Base-by-base conservation (phyloP, 1,140 invertebrate species). In the Chironomus striatipennis region DNA sequence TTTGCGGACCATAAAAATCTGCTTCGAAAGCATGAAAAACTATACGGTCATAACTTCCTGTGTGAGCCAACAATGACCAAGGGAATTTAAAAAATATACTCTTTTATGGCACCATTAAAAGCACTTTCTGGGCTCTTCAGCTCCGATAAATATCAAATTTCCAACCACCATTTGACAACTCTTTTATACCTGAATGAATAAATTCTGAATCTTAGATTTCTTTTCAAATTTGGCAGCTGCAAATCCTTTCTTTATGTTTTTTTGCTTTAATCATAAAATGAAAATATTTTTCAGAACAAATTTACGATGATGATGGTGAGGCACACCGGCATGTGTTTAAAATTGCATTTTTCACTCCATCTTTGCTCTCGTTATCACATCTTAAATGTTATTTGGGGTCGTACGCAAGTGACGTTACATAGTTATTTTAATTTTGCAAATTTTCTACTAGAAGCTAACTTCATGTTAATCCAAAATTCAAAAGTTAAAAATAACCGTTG, bases 1-100 rank as follows among this genome's bases (percentile, higher is more conserved):
- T 34, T 34, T 34, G 24, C 24, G 24, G 47, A 57, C 47, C 12
- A 57, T 57, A 57, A 57, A 57, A 15, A n/a, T n/a, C 24, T 34
- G 12, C n/a, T 57, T 57, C 12, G 47, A 57, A 57, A 57, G 47
- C 47, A 57, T 57, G 47, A 57, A 57, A 34, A 57, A 57, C 47
- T 57, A 57, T n/a, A 57, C 47, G 47, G 47, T 57, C 47, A n/a
- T 57, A 57, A 57, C 12, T 57, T 57, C 47, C 47, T 57, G 47
- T 15, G 47, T n/a, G 24, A 34, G 24, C 24, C 24, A 34, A 34
- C 24, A 34, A n/a, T 57, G 47, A 57, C 47, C 12, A 57, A 57
- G n/a, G 12, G 12, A 12, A 57, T 15, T 57, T 15, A 57, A 57
- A 15, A 47, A 47, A 15, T n/a, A 57, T n/a, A 15, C 8, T 47